Percentiles rank a stretch among this genome's conserved stretches.
phyloP scores from a whole-genome alignment of 2,113 vertebrate genomes.

The Cynoglossus semilaevis region DNA sequence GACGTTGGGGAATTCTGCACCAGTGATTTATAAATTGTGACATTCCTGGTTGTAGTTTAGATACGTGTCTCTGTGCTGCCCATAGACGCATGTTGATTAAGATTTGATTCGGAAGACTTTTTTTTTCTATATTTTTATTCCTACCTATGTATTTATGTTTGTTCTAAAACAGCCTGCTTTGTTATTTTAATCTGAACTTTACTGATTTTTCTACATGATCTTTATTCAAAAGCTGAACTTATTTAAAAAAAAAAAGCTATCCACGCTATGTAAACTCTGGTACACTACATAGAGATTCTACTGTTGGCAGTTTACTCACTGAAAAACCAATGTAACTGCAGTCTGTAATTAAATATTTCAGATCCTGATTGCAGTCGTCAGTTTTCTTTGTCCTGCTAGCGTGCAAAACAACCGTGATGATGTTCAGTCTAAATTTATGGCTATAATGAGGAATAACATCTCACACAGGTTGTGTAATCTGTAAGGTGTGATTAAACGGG shows the following conservation, averaged over 20 bases:
- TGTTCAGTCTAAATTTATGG: constrained; percentile 18
- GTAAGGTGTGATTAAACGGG: constrained; percentile 21
- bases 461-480: background rate
- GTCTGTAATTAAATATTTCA: constrained; percentile 53
- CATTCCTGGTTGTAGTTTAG: constrained; percentile 21
- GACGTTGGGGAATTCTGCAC: background rate
- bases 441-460: background rate
- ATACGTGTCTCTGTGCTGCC: no score
- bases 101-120: no score
- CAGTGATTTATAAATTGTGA: background rate
- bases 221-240: constrained; percentile 18
- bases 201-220: constrained; percentile 26
- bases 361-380: constrained; percentile 6
- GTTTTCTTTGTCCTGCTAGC: constrained; percentile 8
- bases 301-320: constrained; percentile 34
- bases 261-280: constrained; percentile 13
- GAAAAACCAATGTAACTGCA: constrained; percentile 17
- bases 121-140: background rate
- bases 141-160: background rate
- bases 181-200: constrained; percentile 14
- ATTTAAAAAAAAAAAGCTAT: no score
- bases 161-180: background rate
- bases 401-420: constrained; percentile 7
- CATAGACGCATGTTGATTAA: no score
- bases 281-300: constrained; percentile 30